phyloP scores from a whole-genome alignment of 2,113 vertebrate genomes.

The Sula dactylatra region DNA sequence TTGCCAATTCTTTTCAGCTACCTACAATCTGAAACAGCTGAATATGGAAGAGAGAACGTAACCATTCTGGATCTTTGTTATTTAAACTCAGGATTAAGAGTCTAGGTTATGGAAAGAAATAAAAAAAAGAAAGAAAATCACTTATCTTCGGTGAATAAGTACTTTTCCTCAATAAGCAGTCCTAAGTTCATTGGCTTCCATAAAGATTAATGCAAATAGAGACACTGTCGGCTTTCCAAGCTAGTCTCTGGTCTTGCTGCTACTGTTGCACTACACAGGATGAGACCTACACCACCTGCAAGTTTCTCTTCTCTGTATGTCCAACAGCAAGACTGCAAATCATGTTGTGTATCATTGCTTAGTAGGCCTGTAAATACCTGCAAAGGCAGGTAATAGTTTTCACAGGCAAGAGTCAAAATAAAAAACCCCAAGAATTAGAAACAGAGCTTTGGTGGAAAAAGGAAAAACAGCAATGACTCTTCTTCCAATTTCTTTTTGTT shows the following conservation, averaged over 20 bases:
- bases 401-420: not conserved
- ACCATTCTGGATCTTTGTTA: not conserved
- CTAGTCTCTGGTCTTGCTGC: not conserved
- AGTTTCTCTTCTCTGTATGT: not conserved
- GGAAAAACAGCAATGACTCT: not conserved
- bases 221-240: not conserved
- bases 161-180: not conserved
- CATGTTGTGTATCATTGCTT: not conserved
- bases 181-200: not conserved
- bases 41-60: not conserved
- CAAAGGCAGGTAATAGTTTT: not conserved
- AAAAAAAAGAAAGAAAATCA: not conserved
- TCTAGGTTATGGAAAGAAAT: rapidly evolving
- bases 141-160: not conserved
- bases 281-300: no score
- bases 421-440: not conserved
- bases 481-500: not conserved
- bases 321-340: not conserved
- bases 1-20: not conserved
- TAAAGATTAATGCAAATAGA: not conserved
- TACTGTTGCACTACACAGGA: not conserved
- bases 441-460: not conserved
- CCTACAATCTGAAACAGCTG: not conserved
- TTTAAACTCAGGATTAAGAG: not conserved
- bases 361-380: not conserved